These are phyloP conservation scores for Eupsittula cactorum DNA, from an alignment of 2,113 vertebrate species.

Conservation along the genomic window DNA sequence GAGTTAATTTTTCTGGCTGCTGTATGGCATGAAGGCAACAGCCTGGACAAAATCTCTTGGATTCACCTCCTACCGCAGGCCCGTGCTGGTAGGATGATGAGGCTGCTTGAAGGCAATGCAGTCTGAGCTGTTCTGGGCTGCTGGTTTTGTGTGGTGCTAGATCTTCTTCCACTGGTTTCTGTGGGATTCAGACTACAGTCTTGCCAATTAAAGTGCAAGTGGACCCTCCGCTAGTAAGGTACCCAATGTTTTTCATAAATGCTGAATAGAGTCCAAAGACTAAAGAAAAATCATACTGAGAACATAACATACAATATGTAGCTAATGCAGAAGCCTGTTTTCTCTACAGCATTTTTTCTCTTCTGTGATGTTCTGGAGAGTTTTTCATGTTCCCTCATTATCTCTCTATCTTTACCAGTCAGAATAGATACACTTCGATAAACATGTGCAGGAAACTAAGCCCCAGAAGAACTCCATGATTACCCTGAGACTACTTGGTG, in stretches of 20 bases:
- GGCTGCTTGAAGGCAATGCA: background rate
- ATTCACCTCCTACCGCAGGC: background rate
- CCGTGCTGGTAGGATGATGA: background rate
- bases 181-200: background rate
- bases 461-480: constrained; percentile 9
- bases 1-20: constrained; percentile 11
- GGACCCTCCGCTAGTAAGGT: background rate
- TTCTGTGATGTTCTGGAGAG: background rate
- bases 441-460: constrained; percentile 23
- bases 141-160: background rate
- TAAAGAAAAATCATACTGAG: background rate
- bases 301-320: background rate
- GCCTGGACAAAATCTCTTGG: background rate
- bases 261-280: background rate
- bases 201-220: background rate
- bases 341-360: background rate
- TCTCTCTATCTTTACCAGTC: background rate
- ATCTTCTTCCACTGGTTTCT: background rate
- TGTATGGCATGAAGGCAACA: background rate
- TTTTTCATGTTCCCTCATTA: background rate
- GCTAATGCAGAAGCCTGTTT: background rate
- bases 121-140: background rate
- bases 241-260: background rate
- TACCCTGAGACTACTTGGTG: constrained; percentile 27
- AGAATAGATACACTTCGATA: constrained; percentile 17